Evolutionary conservation across 30 jellyfish, hydroid and myxozoan species (phyloP).

Genomic region (Morbakka virulenta): DNA sequence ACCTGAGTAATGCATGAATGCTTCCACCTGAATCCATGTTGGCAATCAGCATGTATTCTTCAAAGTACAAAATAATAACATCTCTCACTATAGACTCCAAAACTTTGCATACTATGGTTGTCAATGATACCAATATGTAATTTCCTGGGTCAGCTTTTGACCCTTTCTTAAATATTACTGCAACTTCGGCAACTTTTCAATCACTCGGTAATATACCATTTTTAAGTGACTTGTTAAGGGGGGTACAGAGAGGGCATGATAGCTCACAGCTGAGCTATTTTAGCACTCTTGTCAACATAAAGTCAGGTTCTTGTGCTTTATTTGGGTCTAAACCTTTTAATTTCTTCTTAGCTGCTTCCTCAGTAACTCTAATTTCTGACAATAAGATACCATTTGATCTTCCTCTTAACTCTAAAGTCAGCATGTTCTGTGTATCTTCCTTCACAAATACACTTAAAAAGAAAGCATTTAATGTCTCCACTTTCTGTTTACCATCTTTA

Average conservation of each 20-base stretch:
- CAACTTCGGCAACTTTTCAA: too few relatives aligned
- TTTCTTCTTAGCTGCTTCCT: background rate
- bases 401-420: conserved; percentile 2
- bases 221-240: conserved; percentile 24
- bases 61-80: too few relatives aligned
- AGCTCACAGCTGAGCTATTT: too few relatives aligned
- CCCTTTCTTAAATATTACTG: too few relatives aligned
- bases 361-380: conserved; percentile 8
- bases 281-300: too few relatives aligned
- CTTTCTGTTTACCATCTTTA: conserved; percentile 14
- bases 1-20: too few relatives aligned
- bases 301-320: conserved; percentile 11
- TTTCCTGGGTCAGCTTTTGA: conserved; percentile 24
- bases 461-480: conserved; percentile 15
- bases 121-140: conserved; percentile 7
- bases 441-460: conserved; percentile 8
- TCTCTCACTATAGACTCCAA: too few relatives aligned
- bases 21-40: too few relatives aligned
- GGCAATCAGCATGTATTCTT: too few relatives aligned
- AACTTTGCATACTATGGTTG: conserved; percentile 38
- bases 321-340: conserved; percentile 19
- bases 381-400: background rate
- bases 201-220: too few relatives aligned
- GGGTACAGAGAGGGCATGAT: too few relatives aligned
- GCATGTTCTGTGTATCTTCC: conserved; percentile 18